Base-by-base conservation (phyloP, 2,797 vertebrate species). In the Tadarida brasiliensis region DNA sequence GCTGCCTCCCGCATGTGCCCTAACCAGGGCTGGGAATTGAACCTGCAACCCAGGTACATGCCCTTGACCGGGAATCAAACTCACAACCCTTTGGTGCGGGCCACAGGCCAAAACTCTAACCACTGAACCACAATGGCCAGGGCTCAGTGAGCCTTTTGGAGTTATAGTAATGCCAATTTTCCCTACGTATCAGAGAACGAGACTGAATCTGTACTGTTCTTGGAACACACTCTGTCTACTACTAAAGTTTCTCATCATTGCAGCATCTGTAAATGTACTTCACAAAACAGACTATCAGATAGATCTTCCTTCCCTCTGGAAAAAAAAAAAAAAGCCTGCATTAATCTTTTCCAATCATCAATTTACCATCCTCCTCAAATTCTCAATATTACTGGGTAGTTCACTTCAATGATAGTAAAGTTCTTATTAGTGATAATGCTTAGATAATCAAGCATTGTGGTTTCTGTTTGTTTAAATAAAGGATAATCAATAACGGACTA, bases 171-270 rank as follows among this genome's bases (percentile, higher is more conserved):
- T 57, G n/a, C 22, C 19, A 67, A 67, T 28, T 35, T n/a, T 67
- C 28, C 76, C 44, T 56, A n/a, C 2, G 1, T 84, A 81, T 89
- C 90, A 81, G 68, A 85, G 7, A 92, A 73, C 11, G 28, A 80
- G 33, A 77, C 16, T 10, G 17, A 71, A 65, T 70, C 24, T 63
- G 24, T 2, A 47, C 24, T 87, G 3, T 49, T 80, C 19, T 94
- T 68, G 59, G 65, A 95, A 86, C 30, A 78, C 16, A 96, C 30
- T 86, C 65, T 97, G 68, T 20, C 67, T 86, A 63, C 19, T n/a
- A 70, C 44, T 44, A 81, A 73, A 47, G 73, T 47, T 78, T 91
- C 26, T 83, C 74, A 77, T n/a, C 70, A 96, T 24, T 44, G 35
- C 65, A 63, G 17, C 20, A 51, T 61, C 39, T 87, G 15, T 78